Evolutionary conservation across 1,140 invertebrate genomes (phyloP).

Genomic region (Drosophila miranda): DNA sequence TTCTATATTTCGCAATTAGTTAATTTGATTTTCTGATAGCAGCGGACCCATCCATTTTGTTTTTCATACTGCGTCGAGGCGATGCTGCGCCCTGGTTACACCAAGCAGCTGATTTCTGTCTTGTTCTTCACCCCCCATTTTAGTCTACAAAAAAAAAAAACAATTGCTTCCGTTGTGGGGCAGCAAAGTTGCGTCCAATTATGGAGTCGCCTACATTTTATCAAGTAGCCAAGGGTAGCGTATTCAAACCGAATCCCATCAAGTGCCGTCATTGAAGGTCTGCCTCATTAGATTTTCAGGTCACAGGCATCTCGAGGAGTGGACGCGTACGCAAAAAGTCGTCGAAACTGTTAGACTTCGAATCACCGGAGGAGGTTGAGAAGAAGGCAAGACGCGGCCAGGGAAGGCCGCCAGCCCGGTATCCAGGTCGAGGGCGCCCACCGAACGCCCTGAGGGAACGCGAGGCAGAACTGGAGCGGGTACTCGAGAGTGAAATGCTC

Average conservation of each 20-base stretch:
- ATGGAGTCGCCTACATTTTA: constrained; percentile 43
- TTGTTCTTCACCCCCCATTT: constrained; percentile 1
- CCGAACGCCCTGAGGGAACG: constrained; percentile 56
- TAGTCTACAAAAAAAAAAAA: constrained; percentile 28
- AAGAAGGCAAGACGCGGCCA: constrained; percentile 79
- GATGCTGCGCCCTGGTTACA: constrained; percentile 14
- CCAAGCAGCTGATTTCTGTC: constrained; percentile 15
- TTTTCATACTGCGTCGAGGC: too few species aligned
- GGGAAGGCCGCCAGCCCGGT: constrained; percentile 46
- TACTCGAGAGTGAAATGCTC: constrained; percentile 42
- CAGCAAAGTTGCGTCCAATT: constrained; percentile 10
- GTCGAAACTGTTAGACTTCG: constrained; percentile 96
- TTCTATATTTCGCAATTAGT: too few species aligned
- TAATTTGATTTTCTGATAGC: too few species aligned
- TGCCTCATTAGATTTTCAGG: constrained; percentile 87
- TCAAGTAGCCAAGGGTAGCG: constrained; percentile 40
- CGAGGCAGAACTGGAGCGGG: constrained; percentile 41
- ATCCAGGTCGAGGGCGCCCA: constrained; percentile 59
- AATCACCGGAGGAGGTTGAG: constrained; percentile 91
- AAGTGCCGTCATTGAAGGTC: too few species aligned
- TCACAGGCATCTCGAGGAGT: constrained; percentile 91
- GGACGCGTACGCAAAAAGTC: constrained; percentile 96
- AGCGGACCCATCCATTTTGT: too few species aligned
- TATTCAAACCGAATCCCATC: background rate
- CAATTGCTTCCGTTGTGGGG: constrained; percentile 13